phyloP scores from a whole-genome alignment of 2,888 invertebrate genomes.

The Noctua janthe region DNA sequence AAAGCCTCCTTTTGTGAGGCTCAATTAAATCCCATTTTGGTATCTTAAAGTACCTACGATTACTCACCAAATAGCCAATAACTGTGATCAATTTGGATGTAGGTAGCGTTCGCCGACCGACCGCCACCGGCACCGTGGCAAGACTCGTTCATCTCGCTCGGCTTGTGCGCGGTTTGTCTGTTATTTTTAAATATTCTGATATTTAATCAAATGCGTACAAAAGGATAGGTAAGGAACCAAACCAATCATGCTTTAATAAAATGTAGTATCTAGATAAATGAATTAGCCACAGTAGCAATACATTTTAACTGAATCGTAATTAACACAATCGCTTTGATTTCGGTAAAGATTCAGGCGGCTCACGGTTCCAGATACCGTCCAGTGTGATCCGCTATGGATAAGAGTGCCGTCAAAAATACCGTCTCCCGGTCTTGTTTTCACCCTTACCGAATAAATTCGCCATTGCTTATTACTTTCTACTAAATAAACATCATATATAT shows the following conservation, averaged over 20 bases:
- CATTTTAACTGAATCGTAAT: constrained; percentile 92
- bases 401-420: constrained; percentile 95
- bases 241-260: not conserved
- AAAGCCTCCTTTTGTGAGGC: too few relatives aligned
- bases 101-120: too few relatives aligned
- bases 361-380: constrained; percentile 92
- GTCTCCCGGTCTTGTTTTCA: constrained; percentile 91
- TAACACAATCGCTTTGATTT: constrained; percentile 93
- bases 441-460: constrained; percentile 90
- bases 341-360: constrained; percentile 94
- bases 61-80: too few relatives aligned
- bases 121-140: not conserved
- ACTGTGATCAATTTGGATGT: not conserved
- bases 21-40: too few relatives aligned
- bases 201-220: not conserved
- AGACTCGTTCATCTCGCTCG: not conserved
- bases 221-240: not conserved
- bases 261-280: not conserved
- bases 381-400: constrained; percentile 69
- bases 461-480: constrained; percentile 87
- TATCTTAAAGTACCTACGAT: too few relatives aligned
- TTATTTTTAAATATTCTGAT: too few relatives aligned
- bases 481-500: constrained; percentile 77
- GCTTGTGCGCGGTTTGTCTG: too few relatives aligned
- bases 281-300: constrained; percentile 92